Base-by-base conservation (phyloP, 1,140 invertebrate species). In the Glomeris maerens region DNA sequence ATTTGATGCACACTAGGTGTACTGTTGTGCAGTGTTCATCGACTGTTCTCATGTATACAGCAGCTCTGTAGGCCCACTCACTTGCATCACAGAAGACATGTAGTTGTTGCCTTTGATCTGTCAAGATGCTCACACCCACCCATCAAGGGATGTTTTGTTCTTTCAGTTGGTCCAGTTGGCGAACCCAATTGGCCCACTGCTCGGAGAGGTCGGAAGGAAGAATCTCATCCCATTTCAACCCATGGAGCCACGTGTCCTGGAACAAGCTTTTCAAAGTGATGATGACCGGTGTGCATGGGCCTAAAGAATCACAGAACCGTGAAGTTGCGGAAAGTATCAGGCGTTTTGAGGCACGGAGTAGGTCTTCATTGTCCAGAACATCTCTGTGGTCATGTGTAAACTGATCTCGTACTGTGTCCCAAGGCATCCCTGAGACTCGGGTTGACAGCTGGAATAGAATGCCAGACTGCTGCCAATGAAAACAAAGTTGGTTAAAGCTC, bases 51-150 rank as follows among this genome's bases (percentile, higher is more conserved):
- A 61, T 13, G 54, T 64, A 69, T 1, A 60, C 38, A 13, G 45
- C 59, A 10, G 60, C 59, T 5, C 55, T 64, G 47, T 63, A 68
- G 5, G 56, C 60, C 10, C 42, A 49, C 45, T 59, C 39, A 31
- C 59, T 63, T 3, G 64, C 65, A 54, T 68, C 65, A 31, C 58
- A 59, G 52, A 65, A 68, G 0, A 58, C 52, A 27, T 65, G 64
- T 31, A 60, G 46, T 40, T 57, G 29, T 3, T 26, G 7, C 40
- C 50, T 38, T 36, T 26, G 27, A 10, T 23, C 28, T 3, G n/a
- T 27, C n/a, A n/a, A n/a, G n/a, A n/a, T n/a, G n/a, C 5, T 22
- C 4, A n/a, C 25, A 4, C 36, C 46, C 45, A 60, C 56, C 10
- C 49, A 51, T 53, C 60, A 42, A n/a, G 60, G 54, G 27, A 62